Percentiles rank a stretch among this genome's conserved stretches.
Evolutionary conservation across 2,113 vertebrate species (phyloP).

Genomic region (Brachypteracias leptosomus): DNA sequence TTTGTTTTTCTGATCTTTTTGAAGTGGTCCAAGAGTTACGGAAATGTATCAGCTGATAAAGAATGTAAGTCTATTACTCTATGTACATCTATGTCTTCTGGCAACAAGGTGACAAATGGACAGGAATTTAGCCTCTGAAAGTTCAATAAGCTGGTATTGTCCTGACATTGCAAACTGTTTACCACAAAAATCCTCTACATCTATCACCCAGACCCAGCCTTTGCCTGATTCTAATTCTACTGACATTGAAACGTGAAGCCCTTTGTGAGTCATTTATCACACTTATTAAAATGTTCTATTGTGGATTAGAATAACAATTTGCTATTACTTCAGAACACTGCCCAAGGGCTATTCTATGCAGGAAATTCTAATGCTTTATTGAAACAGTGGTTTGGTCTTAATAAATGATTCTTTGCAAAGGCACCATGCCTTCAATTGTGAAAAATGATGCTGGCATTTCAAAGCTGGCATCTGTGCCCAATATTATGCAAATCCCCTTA

Average conservation of each 20-base stretch:
- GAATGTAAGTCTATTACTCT: constrained; percentile 47
- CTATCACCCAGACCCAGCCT: constrained; percentile 68
- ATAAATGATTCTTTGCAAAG: constrained; percentile 66
- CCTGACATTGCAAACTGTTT: constrained; percentile 73
- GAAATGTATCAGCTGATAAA: constrained; percentile 47
- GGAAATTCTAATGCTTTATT: constrained; percentile 83
- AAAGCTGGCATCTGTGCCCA: constrained; percentile 55
- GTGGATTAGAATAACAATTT: constrained; percentile 86
- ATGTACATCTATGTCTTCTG: constrained; percentile 40
- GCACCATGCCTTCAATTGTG: constrained; percentile 59
- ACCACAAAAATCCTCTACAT: constrained; percentile 70
- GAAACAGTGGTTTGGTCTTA: constrained; percentile 72
- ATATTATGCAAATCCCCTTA: constrained; percentile 67
- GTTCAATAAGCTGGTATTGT: constrained; percentile 68
- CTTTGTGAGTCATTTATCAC: constrained; percentile 85
- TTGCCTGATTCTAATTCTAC: constrained; percentile 67
- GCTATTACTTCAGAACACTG: constrained; percentile 79
- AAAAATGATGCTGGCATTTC: constrained; percentile 68
- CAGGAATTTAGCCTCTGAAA: constrained; percentile 66
- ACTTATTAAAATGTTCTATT: constrained; percentile 86
- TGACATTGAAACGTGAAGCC: constrained; percentile 75
- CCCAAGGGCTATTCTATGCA: constrained; percentile 74
- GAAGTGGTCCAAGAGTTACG: neutral
- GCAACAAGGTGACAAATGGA: constrained; percentile 71
- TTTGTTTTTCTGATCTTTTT: neutral